Conservation (phyloP, 2,888 invertebrate genomes). For the Limnephilus lunatus region DNA sequence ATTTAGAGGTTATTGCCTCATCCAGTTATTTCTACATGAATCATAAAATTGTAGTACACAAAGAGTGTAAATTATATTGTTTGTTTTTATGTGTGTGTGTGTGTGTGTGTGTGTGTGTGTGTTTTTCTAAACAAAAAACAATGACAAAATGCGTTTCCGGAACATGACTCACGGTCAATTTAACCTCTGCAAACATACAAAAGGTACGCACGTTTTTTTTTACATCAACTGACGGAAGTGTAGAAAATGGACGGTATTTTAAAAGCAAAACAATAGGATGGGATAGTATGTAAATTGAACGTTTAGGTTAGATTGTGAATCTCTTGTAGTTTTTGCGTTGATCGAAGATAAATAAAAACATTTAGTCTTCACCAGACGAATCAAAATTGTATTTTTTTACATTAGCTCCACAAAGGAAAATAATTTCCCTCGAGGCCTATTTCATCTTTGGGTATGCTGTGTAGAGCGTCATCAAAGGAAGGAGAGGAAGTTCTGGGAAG, state of each 20-base stretch:
- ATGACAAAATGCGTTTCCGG: constrained; percentile 39
- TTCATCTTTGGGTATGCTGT: too few species aligned
- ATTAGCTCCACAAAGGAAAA: too few species aligned
- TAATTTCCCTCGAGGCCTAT: too few species aligned
- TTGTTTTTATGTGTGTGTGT: background rate
- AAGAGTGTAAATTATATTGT: background rate
- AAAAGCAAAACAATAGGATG: background rate
- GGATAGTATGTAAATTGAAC: background rate
- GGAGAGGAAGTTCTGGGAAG: too few species aligned
- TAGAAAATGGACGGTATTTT: background rate
- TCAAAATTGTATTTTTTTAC: too few species aligned
- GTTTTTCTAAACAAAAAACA: background rate
- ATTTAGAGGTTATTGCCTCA: constrained; percentile 2
- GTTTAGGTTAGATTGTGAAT: background rate
- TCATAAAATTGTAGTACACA: background rate
- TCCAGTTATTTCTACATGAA: background rate
- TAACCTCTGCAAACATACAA: constrained; percentile 4
- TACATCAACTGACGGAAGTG: constrained; percentile 4
- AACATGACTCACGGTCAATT: constrained; percentile 28
- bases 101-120: background rate
- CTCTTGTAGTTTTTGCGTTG: too few species aligned
- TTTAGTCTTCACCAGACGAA: too few species aligned
- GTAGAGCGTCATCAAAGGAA: too few species aligned
- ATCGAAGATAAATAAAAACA: too few species aligned
- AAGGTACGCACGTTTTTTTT: constrained; percentile 25